Evolutionary conservation across 2,113 vertebrate genomes (phyloP).

Genomic region (Ochotona princeps): DNA sequence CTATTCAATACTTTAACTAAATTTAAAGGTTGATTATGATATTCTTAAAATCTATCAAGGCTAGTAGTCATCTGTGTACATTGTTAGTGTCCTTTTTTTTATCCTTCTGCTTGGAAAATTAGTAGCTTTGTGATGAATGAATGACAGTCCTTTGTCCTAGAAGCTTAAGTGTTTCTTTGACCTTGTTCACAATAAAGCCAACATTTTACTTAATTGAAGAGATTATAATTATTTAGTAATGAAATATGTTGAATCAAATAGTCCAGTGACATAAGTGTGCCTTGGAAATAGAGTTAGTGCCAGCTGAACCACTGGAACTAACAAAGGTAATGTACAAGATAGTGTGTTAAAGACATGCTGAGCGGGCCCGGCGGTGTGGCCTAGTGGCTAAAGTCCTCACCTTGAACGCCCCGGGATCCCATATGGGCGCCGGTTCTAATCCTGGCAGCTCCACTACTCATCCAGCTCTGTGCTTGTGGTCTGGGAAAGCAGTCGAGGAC

Average conservation of each 20-base stretch:
- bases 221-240: background rate
- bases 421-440: too few relatives aligned
- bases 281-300: background rate
- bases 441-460: too few relatives aligned
- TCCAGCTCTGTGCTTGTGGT: too few relatives aligned
- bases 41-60: background rate
- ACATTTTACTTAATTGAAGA: background rate
- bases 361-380: too few relatives aligned
- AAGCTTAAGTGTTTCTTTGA: background rate
- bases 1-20: background rate
- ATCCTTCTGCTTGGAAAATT: background rate
- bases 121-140: background rate
- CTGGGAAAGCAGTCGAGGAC: too few relatives aligned
- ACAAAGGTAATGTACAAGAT: background rate
- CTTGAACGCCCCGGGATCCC: too few relatives aligned
- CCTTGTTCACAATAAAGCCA: background rate
- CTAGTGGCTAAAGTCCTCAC: too few relatives aligned
- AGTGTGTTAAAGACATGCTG: background rate
- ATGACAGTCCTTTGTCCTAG: background rate
- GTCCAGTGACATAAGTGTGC: background rate
- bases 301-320: background rate
- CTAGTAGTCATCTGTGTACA: background rate
- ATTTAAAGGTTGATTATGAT: background rate
- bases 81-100: background rate
- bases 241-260: background rate